A percentile compares a stretch with the other conserved stretches of the same genome.
These are phyloP conservation scores for Tiliqua scincoides DNA, from an alignment of 2,113 vertebrate species.

Conservation along the genomic window DNA sequence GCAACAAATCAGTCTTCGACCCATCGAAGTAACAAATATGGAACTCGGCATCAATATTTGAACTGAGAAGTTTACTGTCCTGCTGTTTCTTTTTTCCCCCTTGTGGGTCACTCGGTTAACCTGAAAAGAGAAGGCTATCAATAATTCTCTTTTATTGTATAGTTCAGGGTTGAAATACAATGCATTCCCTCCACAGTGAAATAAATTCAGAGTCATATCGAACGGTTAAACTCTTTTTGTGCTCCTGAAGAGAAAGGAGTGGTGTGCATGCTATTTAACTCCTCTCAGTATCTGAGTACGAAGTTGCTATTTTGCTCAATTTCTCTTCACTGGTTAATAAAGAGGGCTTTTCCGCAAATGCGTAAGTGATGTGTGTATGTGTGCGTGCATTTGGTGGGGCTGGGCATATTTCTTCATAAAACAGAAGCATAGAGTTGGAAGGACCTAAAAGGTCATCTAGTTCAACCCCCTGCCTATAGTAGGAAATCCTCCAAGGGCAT, in stretches of 20 bases:
- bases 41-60: neutral
- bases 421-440: too few species aligned
- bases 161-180: neutral
- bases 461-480: too few species aligned
- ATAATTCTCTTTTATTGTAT: neutral
- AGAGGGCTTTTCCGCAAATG: neutral
- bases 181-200: neutral
- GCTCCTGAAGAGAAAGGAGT: neutral
- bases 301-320: neutral
- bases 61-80: neutral
- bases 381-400: neutral
- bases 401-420: too few species aligned
- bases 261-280: neutral
- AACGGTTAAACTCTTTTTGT: neutral
- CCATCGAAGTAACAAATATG: constrained; percentile 10
- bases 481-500: too few species aligned
- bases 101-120: neutral
- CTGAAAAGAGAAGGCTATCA: constrained; percentile 4
- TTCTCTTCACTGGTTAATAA: neutral
- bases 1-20: constrained; percentile 25
- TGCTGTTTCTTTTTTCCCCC: neutral
- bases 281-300: neutral
- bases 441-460: too few species aligned
- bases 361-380: neutral
- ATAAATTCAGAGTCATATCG: neutral